Evolutionary conservation across 2,797 vertebrate genomes (phyloP).

Genomic region (Merluccius polli): DNA sequence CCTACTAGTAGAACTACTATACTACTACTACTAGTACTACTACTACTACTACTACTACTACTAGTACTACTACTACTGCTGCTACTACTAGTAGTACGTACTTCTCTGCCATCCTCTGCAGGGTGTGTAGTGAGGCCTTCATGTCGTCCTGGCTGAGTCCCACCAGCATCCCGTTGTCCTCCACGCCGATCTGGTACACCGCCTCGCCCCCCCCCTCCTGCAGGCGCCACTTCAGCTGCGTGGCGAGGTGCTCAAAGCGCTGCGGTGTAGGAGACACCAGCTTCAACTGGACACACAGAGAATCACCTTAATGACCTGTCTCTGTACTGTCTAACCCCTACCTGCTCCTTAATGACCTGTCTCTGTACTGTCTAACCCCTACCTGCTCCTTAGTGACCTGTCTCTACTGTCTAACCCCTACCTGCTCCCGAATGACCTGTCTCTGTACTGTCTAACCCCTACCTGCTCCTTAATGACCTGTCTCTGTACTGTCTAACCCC

Average conservation of each 20-base stretch:
- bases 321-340: too few species aligned
- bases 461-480: too few species aligned
- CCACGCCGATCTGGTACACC: constrained; percentile 96
- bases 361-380: too few species aligned
- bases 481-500: too few species aligned
- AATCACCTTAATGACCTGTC: background rate
- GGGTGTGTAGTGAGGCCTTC: constrained; percentile 89
- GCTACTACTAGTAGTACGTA: constrained; percentile 48
- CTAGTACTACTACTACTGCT: too few species aligned
- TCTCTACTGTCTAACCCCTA: too few species aligned
- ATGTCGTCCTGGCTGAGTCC: constrained; percentile 93
- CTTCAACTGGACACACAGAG: constrained; percentile 80
- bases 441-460: too few species aligned
- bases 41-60: background rate
- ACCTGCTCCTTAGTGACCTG: too few species aligned
- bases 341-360: too few species aligned
- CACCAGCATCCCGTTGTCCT: constrained; percentile 95
- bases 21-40: background rate
- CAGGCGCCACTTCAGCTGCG: constrained; percentile 98
- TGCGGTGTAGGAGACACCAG: constrained; percentile 94
- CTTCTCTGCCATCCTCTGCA: constrained; percentile 95
- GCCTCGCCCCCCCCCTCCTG: constrained; percentile 96
- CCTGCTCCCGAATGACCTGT: too few species aligned
- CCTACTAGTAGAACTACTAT: too few species aligned
- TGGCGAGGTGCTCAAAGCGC: constrained; percentile 96